Evolutionary conservation across 2,888 invertebrate species (phyloP), one percentile per base, ranked within the genome.

Genomic region (Drosophila nr. medialis): DNA sequence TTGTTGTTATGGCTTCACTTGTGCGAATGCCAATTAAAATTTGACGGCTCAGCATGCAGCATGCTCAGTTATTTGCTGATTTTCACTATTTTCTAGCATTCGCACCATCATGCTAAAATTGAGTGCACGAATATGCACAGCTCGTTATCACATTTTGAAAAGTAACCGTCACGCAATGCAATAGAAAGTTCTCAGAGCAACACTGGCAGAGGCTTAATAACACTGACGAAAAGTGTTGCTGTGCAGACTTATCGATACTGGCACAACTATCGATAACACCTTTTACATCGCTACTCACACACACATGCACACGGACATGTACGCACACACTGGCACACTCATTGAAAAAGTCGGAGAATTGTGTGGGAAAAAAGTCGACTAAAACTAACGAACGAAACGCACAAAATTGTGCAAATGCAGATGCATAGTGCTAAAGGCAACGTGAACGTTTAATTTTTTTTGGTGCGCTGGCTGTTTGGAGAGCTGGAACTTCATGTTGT

Each of bases 321-420:
- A 58, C 64, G 66, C 80, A 77, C 68, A 77, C 66, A 68, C 83
- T 73, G 79, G 53, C 81, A 78, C 82, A 77, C 82, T 82, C 86
- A 85, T 83, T 86, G 86, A 86, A 83, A 83, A 83, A 83, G 82
- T 83, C 85, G 85, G 81, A 78, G 78, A 80, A 75, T 81, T 78
- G 82, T 78, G 82, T 81, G 75, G 68, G 75, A 69, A 82, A 80
- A 72, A 82, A 72, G 61, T 74, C 79, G 81, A 75, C 63, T 75
- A 63, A 70, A 82, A 83, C 64, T 83, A 72, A 75, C 50, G 30
- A 45, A 55, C 66, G 61, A 80, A 80, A 77, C 77, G 81, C 76
- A 77, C 66, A 72, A 83, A 81, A 71, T 77, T 65, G 75, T 80
- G 80, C 80, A 65, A 83, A 80, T 80, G 72, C 81, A 83, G 64